phyloP scores from a whole-genome alignment of 2,797 vertebrate species.

The Balearica regulorum region DNA sequence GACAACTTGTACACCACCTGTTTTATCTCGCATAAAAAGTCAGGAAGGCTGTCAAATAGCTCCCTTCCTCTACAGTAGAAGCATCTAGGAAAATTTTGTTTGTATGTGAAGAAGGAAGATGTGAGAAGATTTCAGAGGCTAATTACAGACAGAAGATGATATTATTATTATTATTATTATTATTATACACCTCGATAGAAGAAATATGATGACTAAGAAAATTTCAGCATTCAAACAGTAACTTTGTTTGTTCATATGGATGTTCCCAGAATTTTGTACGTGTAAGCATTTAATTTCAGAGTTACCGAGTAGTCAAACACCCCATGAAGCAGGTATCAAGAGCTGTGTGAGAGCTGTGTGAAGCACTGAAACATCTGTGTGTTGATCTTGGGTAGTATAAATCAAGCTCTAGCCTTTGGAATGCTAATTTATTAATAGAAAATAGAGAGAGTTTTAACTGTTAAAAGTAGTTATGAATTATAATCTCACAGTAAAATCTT shows the following conservation, averaged over 20 bases:
- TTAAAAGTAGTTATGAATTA: conserved; percentile 12
- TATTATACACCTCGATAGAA: not conserved
- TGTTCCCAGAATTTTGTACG: not conserved
- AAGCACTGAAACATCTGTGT: not conserved
- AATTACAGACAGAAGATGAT: not conserved
- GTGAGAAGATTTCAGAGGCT: not conserved
- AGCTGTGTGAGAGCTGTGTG: not conserved
- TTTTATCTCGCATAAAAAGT: not conserved
- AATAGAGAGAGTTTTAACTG: not conserved
- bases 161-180: not conserved
- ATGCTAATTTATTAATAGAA: not conserved
- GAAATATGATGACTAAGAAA: not conserved
- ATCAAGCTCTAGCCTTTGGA: not conserved
- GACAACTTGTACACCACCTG: not conserved
- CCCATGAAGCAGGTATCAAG: not conserved
- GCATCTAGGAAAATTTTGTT: not conserved
- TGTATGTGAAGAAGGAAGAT: not conserved
- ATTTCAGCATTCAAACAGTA: not conserved
- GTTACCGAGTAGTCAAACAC: not conserved
- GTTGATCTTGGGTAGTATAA: not conserved
- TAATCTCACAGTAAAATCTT: not conserved
- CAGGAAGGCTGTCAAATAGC: not conserved
- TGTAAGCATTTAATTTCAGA: not conserved
- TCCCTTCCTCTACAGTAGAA: not conserved
- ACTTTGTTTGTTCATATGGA: not conserved